Conservation (phyloP, 2,113 vertebrate species). For the Leucoraja erinaceus region DNA sequence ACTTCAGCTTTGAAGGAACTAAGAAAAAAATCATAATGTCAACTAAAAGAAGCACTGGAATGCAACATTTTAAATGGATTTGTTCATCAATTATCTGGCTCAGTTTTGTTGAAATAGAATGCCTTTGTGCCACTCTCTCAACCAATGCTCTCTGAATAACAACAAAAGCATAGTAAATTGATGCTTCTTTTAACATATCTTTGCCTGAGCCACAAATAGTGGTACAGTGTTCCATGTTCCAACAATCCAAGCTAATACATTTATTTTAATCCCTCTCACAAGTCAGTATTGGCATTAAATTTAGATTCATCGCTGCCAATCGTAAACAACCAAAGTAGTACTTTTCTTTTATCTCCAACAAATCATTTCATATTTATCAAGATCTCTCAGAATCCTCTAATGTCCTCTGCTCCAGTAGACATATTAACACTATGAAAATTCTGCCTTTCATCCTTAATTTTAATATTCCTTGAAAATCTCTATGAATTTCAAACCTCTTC, state of each 20-base stretch:
- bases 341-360: background rate
- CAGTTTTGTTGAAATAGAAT: background rate
- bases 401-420: background rate
- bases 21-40: slow-evolving; percentile 42
- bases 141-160: background rate
- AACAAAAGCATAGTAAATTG: too few relatives aligned
- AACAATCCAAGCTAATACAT: background rate
- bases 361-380: background rate
- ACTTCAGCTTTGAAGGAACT: slow-evolving; percentile 48
- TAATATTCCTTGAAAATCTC: background rate
- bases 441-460: background rate
- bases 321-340: background rate
- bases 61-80: background rate
- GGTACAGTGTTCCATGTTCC: background rate
- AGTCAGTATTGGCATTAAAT: background rate
- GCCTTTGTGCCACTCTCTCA: background rate
- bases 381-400: background rate
- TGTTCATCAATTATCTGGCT: too few relatives aligned
- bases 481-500: background rate
- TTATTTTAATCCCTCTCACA: background rate
- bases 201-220: background rate
- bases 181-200: background rate
- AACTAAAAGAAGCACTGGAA: background rate
- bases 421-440: background rate
- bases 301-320: background rate